A percentile compares a stretch with the other conserved stretches of the same genome.
Evolutionary conservation across 2,113 vertebrate genomes (phyloP).

Genomic region (Chaetops frenatus): DNA sequence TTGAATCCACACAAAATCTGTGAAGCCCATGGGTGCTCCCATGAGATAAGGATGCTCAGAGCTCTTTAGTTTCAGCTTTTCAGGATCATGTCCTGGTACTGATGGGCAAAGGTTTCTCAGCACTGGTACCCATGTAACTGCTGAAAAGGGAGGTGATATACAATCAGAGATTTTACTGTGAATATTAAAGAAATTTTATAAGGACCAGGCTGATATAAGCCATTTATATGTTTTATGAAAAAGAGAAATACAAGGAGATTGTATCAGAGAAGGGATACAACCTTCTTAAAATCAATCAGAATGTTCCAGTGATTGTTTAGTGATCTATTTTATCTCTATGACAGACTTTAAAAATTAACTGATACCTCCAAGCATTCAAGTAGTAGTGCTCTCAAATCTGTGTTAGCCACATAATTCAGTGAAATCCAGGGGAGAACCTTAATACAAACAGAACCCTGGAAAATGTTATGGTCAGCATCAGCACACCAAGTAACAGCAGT

Average conservation of each 20-base stretch:
- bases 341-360: slow-evolving; percentile 2
- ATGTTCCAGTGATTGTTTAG: not conserved
- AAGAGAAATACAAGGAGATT: not conserved
- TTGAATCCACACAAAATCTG: not conserved
- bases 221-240: not conserved
- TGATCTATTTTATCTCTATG: not conserved
- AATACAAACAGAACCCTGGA: slow-evolving; percentile 23
- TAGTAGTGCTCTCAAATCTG: not conserved
- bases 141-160: not conserved
- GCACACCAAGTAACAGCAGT: not conserved
- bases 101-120: not conserved
- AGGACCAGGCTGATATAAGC: not conserved
- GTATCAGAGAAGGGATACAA: not conserved
- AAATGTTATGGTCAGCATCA: slow-evolving; percentile 24
- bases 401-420: not conserved
- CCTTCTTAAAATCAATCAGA: not conserved
- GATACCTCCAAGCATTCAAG: not conserved
- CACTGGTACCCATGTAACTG: not conserved
- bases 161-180: not conserved
- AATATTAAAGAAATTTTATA: not conserved
- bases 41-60: not conserved
- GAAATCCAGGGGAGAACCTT: not conserved
- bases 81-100: not conserved
- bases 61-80: not conserved
- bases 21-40: rapidly evolving